These are phyloP conservation scores for Pogonomyrmex californicus DNA, from an alignment of 1,140 invertebrate species.

Conservation along the genomic window DNA sequence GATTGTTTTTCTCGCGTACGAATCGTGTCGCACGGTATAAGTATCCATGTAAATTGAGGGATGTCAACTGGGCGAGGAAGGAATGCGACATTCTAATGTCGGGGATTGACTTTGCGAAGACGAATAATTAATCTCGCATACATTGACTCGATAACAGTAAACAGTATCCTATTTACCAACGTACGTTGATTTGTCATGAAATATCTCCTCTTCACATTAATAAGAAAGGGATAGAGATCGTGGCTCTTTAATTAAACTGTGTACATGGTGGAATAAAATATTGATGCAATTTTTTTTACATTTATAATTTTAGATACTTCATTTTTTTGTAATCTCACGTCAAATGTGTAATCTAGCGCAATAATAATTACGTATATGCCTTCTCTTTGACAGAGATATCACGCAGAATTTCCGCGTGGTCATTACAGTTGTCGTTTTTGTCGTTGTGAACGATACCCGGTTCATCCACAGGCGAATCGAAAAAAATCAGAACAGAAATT, in stretches of 20 bases:
- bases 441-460: neutral
- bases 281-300: neutral
- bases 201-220: neutral
- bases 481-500: conserved; percentile 73
- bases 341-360: neutral
- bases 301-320: neutral
- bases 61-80: neutral
- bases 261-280: neutral
- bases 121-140: neutral
- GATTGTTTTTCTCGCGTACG: conserved; percentile 26
- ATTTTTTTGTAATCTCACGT: neutral
- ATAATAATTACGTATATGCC: neutral
- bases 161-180: neutral
- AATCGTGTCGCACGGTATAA: conserved; percentile 25
- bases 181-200: neutral
- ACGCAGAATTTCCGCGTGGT: neutral
- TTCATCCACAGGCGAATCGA: conserved; percentile 8
- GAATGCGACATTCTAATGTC: neutral
- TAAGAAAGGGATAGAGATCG: no score
- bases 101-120: neutral
- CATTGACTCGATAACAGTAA: neutral
- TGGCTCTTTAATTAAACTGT: neutral
- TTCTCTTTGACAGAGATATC: neutral
- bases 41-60: conserved; percentile 4
- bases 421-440: neutral